These are phyloP conservation scores for Anoplopoma fimbria DNA, from an alignment of 2,113 vertebrate species.

Conservation along the genomic window DNA sequence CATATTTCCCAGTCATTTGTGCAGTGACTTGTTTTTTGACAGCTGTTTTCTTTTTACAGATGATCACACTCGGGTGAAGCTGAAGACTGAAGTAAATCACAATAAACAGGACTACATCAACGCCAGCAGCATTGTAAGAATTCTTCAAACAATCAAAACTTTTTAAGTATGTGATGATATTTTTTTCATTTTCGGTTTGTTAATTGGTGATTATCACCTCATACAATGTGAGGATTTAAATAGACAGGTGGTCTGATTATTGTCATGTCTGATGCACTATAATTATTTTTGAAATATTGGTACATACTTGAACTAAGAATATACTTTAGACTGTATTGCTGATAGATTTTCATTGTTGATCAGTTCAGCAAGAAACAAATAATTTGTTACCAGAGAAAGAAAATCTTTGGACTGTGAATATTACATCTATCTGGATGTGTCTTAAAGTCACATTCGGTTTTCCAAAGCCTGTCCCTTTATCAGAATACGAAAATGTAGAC, in stretches of 20 bases:
- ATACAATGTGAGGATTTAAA: neutral
- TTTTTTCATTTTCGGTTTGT: neutral
- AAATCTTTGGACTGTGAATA: neutral
- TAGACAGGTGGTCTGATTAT: neutral
- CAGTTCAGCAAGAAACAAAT: neutral
- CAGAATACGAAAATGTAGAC: too few species aligned
- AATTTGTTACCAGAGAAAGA: neutral
- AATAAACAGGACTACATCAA: slow-evolving; percentile 97
- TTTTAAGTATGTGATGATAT: neutral
- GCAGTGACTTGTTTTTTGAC: neutral
- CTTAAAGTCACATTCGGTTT: neutral
- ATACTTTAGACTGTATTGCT: neutral
- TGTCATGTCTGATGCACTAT: neutral
- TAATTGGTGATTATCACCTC: neutral
- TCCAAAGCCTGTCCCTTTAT: neutral
- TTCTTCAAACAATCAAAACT: neutral
- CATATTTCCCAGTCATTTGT: neutral
- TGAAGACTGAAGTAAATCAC: slow-evolving; percentile 90
- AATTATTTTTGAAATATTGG: neutral
- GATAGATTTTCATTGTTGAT: neutral
- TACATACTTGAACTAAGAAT: neutral
- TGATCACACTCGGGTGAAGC: slow-evolving; percentile 94
- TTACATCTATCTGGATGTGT: neutral
- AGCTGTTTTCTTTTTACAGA: slow-evolving; percentile 80
- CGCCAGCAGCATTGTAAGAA: slow-evolving; percentile 94